These are phyloP conservation scores for Spicauda simplicius DNA, from an alignment of 2,888 invertebrate genomes.

Conservation along the genomic window DNA sequence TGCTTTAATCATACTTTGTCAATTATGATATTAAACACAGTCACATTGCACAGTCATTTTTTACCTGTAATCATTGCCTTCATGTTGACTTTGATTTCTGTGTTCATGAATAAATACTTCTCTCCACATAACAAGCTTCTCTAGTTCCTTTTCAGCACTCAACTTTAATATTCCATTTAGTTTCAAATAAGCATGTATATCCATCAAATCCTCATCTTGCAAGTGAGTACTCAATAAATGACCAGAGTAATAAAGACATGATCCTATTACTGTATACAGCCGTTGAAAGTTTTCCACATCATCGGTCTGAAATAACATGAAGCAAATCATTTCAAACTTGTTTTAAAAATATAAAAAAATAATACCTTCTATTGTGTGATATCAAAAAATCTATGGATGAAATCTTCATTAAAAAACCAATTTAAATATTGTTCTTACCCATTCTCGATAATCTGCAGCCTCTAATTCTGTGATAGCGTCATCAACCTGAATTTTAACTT, in stretches of 20 bases:
- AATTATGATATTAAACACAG: not conserved
- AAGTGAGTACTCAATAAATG: slow-evolving; percentile 92
- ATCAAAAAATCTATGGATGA: too few species aligned
- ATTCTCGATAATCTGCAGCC: slow-evolving; percentile 95
- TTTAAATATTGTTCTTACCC: slow-evolving; percentile 83
- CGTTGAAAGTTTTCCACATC: slow-evolving; percentile 91
- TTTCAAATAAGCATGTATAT: slow-evolving; percentile 90
- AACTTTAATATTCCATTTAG: slow-evolving; percentile 90
- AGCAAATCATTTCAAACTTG: not conserved
- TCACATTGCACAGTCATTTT: not conserved
- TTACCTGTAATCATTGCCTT: slow-evolving; percentile 68
- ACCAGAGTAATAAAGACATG: slow-evolving; percentile 87
- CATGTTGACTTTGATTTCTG: slow-evolving; percentile 62
- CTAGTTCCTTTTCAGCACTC: slow-evolving; percentile 87
- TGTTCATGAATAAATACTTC: slow-evolving; percentile 87
- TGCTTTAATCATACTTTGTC: too few species aligned
- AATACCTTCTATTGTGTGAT: too few species aligned
- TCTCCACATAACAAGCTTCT: slow-evolving; percentile 90
- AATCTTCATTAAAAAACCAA: not conserved
- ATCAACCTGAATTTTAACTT: slow-evolving; percentile 92
- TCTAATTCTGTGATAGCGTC: slow-evolving; percentile 95
- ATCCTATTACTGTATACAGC: slow-evolving; percentile 87
- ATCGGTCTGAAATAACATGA: slow-evolving; percentile 86
- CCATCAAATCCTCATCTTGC: slow-evolving; percentile 88
- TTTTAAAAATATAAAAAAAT: too few species aligned